Evolutionary conservation across 2,797 vertebrate genomes (phyloP), one percentile per base, ranked within the genome.

Genomic region (Lindbergichthys nudifrons): DNA sequence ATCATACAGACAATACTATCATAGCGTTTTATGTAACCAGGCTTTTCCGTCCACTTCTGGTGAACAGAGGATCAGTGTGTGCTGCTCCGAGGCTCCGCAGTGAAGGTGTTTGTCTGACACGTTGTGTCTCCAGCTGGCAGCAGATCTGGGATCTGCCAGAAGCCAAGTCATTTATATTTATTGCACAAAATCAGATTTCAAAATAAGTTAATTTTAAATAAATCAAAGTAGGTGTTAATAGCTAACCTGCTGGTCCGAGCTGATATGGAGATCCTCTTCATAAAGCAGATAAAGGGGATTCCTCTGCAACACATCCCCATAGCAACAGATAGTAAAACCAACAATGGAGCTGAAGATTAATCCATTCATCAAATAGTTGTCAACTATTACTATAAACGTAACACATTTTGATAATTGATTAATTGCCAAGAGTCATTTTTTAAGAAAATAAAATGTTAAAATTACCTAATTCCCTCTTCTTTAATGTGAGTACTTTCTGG

Each of bases 301-400:
- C 93, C 93, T 87, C 65, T 70, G 59, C 56, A 46, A 50, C 51
- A 30, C 65, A 69, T 92, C 70, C 45, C 89, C 89, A 89, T 90
- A 80, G 88, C 85, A 91, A 93, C 92, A 83, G 72, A 70, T 87
- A 78, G 54, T 77, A 63, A 75, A 88, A 80, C 26, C 72, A 76
- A 77, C 30, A 9, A 9, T 36, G 32, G 32, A 6, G 32, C 32
- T 36, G 32, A 36, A 6, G 6, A 36, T 36, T 6, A 36, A 36
- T 36, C 32, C 32, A 36, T 36, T 36, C 6, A 36, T 36, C 6
- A 36, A 36, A 36, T 36, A 36, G 32, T 36, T 36, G 1, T 36
- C 32, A 36, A 36, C 8, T 36, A 36, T 36, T 36, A 36, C 32
- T 7, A 36, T 7, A 36, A 36, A 9, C 6, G 32, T 36, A 36